Conservation (phyloP, 1,140 invertebrate species). For the Lordiphosa clarofinis region DNA sequence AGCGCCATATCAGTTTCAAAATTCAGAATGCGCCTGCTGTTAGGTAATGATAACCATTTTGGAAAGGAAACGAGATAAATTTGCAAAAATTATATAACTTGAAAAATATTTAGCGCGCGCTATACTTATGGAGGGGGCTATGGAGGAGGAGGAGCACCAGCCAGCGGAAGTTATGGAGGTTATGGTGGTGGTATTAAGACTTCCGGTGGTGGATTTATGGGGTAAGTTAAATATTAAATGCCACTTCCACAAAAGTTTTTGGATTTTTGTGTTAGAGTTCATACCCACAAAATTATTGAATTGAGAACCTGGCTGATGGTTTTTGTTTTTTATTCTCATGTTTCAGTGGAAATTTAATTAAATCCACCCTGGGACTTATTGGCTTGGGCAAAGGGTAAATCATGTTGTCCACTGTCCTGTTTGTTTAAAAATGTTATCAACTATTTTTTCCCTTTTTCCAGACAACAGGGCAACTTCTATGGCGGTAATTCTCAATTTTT, state of each 20-base stretch:
- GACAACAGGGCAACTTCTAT: constrained; percentile 50
- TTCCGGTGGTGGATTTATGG: constrained; percentile 3
- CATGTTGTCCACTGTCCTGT: too few relatives aligned
- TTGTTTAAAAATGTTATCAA: too few relatives aligned
- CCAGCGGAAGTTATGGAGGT: constrained; percentile 20
- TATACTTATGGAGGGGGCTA: constrained; percentile 28
- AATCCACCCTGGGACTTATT: constrained; percentile 36
- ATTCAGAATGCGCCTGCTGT: constrained; percentile 33
- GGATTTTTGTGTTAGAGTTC: too few relatives aligned
- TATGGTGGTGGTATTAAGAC: constrained; percentile 36
- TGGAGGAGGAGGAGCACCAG: constrained; percentile 5
- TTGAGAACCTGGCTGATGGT: too few relatives aligned
- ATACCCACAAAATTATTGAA: too few relatives aligned
- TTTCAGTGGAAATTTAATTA: constrained; percentile 31
- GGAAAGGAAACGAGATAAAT: constrained; percentile 30
- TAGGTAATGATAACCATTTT: constrained; percentile 40
- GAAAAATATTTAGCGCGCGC: constrained; percentile 19
- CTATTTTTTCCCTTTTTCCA: background rate
- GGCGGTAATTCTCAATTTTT: constrained; percentile 27
- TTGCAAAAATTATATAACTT: constrained; percentile 4
- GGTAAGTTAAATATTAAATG: background rate
- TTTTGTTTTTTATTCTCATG: too few relatives aligned
- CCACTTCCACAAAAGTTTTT: too few relatives aligned
- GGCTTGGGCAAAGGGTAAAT: constrained; percentile 52
- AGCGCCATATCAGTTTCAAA: constrained; percentile 50